phyloP scores from a whole-genome alignment of 2,113 vertebrate genomes.

The Rhinopomastus cyanomelas region DNA sequence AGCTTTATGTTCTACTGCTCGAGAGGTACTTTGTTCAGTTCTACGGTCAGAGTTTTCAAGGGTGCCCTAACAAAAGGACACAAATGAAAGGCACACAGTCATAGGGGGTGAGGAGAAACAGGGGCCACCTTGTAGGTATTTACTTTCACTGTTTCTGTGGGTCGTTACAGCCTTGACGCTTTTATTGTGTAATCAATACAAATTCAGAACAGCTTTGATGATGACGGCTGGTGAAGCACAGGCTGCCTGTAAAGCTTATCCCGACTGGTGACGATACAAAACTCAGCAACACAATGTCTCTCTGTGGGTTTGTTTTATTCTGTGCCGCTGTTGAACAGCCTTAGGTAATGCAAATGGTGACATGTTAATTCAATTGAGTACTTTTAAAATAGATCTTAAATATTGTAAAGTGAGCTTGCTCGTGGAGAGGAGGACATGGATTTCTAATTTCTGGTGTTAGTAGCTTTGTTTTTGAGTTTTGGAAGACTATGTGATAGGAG shows the following conservation, averaged over 20 bases:
- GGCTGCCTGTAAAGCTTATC: not conserved
- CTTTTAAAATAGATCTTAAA: not conserved
- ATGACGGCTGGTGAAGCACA: not conserved
- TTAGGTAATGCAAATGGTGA: not conserved
- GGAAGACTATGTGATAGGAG: not conserved
- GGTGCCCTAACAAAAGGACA: not conserved
- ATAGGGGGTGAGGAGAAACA: not conserved
- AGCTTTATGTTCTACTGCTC: not conserved
- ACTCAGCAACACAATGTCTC: not conserved
- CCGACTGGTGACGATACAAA: not conserved
- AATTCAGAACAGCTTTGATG: not conserved
- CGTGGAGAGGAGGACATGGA: not conserved
- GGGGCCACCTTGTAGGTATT: not conserved
- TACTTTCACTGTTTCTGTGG: not conserved
- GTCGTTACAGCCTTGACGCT: not conserved
- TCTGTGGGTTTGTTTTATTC: not conserved
- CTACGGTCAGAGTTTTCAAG: not conserved
- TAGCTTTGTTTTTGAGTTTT: not conserved
- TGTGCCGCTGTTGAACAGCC: not conserved
- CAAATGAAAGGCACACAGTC: fast-evolving
- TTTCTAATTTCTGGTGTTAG: not conserved
- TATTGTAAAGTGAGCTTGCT: not conserved
- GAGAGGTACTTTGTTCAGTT: not conserved
- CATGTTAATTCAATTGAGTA: not conserved
- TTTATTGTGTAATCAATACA: not conserved